These are phyloP conservation scores for Ptilonorhynchus violaceus DNA, from an alignment of 2,113 vertebrate species.

Conservation along the genomic window DNA sequence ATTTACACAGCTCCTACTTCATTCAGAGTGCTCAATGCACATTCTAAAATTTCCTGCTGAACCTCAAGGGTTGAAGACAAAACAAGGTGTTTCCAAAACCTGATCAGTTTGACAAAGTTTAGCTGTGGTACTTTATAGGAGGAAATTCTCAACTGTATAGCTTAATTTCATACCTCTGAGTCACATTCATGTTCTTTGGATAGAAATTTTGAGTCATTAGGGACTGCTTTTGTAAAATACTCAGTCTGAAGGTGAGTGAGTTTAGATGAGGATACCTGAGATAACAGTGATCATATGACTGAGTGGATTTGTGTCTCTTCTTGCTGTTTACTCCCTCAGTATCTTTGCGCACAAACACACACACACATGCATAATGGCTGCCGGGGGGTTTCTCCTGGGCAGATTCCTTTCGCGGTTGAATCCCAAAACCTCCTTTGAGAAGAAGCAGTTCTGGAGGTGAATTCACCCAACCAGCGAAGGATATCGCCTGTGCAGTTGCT, in stretches of 20 bases:
- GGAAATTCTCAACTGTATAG: not conserved
- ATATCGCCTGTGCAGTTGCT: too few species aligned
- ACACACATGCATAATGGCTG: too few species aligned
- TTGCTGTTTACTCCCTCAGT: not conserved
- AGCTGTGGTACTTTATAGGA: not conserved
- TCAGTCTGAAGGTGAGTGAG: not conserved
- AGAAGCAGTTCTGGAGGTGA: too few species aligned
- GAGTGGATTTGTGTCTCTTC: not conserved
- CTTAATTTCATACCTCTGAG: not conserved
- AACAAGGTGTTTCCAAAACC: fast-evolving
- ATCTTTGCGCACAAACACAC: not conserved
- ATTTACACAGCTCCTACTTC: not conserved
- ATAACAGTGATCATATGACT: not conserved
- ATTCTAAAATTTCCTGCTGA: not conserved
- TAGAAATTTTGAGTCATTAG: not conserved
- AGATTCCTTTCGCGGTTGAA: too few species aligned
- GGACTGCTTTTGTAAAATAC: not conserved
- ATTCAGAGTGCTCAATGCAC: not conserved
- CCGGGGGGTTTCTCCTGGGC: too few species aligned
- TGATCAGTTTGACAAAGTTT: not conserved
- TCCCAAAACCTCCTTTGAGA: too few species aligned
- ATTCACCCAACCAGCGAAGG: too few species aligned
- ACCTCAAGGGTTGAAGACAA: not conserved
- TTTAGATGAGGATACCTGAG: not conserved
- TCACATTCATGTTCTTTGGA: not conserved